Base-by-base conservation (phyloP, 1,140 invertebrate species). In the Papilio polyxenes region DNA sequence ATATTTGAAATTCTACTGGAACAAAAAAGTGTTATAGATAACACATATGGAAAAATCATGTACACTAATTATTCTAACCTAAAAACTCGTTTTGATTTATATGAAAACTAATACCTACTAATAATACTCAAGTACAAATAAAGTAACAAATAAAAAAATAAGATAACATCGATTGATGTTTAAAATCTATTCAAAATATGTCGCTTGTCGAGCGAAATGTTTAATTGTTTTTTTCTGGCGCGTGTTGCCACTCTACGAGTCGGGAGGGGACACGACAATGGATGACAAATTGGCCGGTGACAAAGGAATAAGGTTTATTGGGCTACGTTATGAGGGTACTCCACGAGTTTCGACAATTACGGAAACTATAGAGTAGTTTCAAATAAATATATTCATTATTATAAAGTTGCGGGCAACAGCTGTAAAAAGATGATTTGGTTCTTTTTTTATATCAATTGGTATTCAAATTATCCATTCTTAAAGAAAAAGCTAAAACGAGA, bases 251-350 rank as follows among this genome's bases (percentile, higher is more conserved):
- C 90, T 92, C 81, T 83, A 88, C 83, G 89, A 87, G 88, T 92
- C 87, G 85, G 75, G 76, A 49, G 76, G 84, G 75, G 75, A 77
- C 83, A 20, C 81, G 84, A 89, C 89, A 92, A 91, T 90, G 87
- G 90, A 93, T 93, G 92, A 93, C 92, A 93, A 93, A 93, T 93
- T 93, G 92, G 83, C 85, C 86, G 85, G 85, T 85, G 86, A 93
- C 92, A 93, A 93, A 93, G 91, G 90, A 89, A 89, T 89, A 89
- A 88, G 90, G 91, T 93, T 92, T 93, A 93, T 93, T 93, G 91
- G 91, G 87, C 88, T 81, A 85, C 89, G 92, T 90, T 93, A 93
- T 93, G 90, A 92, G 89, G 92, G 90, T 90, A 91, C 86, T 91
- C 81, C 72, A 86, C 88, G 90, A 85, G 89, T 83, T 90, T 89